These are phyloP conservation scores for Channa maculata DNA, from an alignment of 2,113 vertebrate species.

Conservation along the genomic window DNA sequence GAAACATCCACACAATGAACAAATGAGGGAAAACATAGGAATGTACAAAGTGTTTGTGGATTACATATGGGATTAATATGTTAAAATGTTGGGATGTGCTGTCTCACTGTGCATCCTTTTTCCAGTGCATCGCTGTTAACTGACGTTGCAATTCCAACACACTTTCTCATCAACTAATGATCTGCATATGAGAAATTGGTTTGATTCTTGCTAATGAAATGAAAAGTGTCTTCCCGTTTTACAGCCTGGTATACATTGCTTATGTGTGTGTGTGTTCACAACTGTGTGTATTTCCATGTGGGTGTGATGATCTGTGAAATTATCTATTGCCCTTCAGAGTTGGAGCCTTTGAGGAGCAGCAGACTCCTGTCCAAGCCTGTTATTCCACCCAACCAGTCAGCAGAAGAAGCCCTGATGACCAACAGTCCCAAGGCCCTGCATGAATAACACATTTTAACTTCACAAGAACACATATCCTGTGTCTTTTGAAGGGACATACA, in stretches of 20 bases:
- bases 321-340: conserved; percentile 55
- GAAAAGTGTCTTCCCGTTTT: not conserved
- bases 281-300: conserved; percentile 41
- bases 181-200: not conserved
- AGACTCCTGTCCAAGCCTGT: conserved; percentile 62
- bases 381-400: conserved; percentile 32
- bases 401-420: conserved; percentile 5
- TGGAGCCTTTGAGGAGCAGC: conserved; percentile 56
- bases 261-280: conserved; percentile 15
- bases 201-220: not conserved
- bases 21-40: too few relatives aligned
- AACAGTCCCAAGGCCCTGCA: conserved; percentile 42
- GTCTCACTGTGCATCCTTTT: too few relatives aligned
- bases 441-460: conserved; percentile 53
- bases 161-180: too few relatives aligned
- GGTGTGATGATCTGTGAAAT: conserved; percentile 71
- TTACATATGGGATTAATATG: too few relatives aligned
- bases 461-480: conserved; percentile 35
- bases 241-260: not conserved
- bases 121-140: too few relatives aligned
- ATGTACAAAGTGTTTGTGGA: too few relatives aligned
- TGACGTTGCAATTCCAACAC: too few relatives aligned
- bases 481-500: too few relatives aligned
- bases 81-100: too few relatives aligned
- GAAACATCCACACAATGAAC: too few relatives aligned